A percentile compares a stretch with the other conserved stretches of the same genome.
Conservation (phyloP, 2,113 vertebrate genomes). For the Nanorana parkeri region DNA sequence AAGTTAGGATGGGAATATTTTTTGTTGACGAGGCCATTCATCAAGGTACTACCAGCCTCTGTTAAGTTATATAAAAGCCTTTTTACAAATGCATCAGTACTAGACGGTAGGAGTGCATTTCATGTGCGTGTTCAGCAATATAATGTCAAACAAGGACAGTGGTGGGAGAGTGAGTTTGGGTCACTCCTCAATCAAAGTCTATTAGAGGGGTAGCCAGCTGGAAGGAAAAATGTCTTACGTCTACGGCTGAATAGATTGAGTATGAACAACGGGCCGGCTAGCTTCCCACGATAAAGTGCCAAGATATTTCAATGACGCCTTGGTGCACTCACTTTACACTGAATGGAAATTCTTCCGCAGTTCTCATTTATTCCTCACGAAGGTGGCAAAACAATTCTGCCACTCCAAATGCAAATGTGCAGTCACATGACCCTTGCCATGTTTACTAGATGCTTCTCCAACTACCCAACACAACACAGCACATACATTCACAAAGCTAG, state of each 20-base stretch:
- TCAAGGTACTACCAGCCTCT: too few relatives aligned
- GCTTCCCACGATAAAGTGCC: conserved; percentile 52
- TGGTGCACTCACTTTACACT: conserved; percentile 12
- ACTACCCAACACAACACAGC: neutral
- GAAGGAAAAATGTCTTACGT: conserved; percentile 9
- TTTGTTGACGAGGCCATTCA: too few relatives aligned
- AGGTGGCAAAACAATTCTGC: conserved; percentile 10
- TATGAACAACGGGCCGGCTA: conserved; percentile 24
- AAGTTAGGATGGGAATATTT: too few relatives aligned
- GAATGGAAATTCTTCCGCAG: neutral
- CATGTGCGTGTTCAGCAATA: neutral
- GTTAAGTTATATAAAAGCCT: too few relatives aligned
- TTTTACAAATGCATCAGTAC: too few relatives aligned
- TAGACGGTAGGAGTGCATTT: neutral
- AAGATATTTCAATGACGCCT: conserved; percentile 44
- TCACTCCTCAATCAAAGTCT: conserved; percentile 18
- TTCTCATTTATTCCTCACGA: conserved; percentile 27
- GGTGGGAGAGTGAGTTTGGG: neutral
- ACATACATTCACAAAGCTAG: too few relatives aligned
- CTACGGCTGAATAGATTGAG: conserved; percentile 18
- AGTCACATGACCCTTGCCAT: neutral
- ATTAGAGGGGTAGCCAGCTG: conserved; percentile 30
- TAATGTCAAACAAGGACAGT: neutral
- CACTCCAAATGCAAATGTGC: neutral
- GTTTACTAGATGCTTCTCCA: neutral